A percentile compares a stretch with the other conserved stretches of the same genome.
These are phyloP conservation scores for Pocillopora meandrina DNA, from an alignment of 92 coral and sea anemone species.

Conservation along the genomic window DNA sequence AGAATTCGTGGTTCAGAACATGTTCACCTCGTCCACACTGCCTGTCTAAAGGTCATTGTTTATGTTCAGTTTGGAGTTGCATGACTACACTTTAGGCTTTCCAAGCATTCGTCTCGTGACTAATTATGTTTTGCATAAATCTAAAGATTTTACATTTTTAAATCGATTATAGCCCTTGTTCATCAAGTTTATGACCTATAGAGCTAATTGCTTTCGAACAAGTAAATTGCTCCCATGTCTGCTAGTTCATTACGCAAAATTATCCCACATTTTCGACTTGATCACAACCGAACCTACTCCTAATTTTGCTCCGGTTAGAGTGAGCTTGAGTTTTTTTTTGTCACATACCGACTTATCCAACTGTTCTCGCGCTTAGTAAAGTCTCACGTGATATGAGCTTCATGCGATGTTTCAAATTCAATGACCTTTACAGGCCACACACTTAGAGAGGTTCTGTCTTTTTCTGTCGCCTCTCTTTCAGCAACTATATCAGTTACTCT, in stretches of 20 bases:
- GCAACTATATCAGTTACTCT: constrained; percentile 3
- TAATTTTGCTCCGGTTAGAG: not conserved
- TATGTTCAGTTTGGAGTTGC: not conserved
- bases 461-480: not conserved
- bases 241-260: not conserved
- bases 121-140: constrained; percentile 4
- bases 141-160: not conserved
- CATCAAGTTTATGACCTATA: not conserved
- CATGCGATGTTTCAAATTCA: not conserved
- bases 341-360: not conserved
- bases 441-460: constrained; percentile 26
- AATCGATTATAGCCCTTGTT: not conserved
- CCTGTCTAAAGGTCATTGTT: not conserved
- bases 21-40: not conserved
- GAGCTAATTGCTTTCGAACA: not conserved
- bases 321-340: not conserved
- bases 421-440: constrained; percentile 30
- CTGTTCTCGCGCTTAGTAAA: not conserved
- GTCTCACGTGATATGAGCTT: not conserved
- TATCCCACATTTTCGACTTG: not conserved
- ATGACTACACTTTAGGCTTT: not conserved
- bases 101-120: not conserved
- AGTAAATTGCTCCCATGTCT: constrained; percentile 2
- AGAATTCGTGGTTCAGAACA: not conserved
- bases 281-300: not conserved